Evolutionary conservation across 1,140 invertebrate genomes (phyloP).

Genomic region (Diprion similis): DNA sequence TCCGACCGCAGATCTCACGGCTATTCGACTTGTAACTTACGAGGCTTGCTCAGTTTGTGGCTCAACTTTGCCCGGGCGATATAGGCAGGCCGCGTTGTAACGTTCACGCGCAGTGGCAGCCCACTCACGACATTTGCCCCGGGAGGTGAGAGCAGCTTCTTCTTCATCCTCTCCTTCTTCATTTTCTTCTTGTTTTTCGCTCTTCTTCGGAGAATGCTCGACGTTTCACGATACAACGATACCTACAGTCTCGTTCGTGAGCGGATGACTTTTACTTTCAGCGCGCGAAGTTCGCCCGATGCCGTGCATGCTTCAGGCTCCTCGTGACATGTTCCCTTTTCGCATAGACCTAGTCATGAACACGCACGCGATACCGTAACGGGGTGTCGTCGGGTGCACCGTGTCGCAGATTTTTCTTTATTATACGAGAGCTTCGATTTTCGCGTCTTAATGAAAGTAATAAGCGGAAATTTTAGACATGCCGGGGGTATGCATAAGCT

Average conservation of each 20-base stretch:
- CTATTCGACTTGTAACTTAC: background rate
- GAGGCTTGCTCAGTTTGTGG: background rate
- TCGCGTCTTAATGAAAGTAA: too few species aligned
- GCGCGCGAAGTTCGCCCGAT: background rate
- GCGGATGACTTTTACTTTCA: slow-evolving; percentile 4
- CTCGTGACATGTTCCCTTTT: too few species aligned
- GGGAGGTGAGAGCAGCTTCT: slow-evolving; percentile 49
- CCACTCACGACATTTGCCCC: slow-evolving; percentile 53
- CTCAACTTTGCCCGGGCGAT: background rate
- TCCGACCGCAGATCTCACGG: background rate
- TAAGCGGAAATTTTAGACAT: too few species aligned
- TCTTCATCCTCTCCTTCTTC: background rate
- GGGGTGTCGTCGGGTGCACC: background rate
- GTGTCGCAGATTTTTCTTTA: too few species aligned
- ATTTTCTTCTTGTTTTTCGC: background rate
- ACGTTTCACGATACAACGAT: too few species aligned
- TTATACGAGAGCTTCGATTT: too few species aligned
- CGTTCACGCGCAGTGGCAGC: background rate
- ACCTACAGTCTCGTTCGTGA: too few species aligned
- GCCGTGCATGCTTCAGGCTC: too few species aligned
- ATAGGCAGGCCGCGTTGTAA: background rate
- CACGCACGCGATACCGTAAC: background rate
- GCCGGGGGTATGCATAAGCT: too few species aligned
- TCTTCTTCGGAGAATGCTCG: too few species aligned
- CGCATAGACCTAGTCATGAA: too few species aligned